Conservation (phyloP, 2,113 vertebrate genomes). For the Grammatotria lemairii region DNA sequence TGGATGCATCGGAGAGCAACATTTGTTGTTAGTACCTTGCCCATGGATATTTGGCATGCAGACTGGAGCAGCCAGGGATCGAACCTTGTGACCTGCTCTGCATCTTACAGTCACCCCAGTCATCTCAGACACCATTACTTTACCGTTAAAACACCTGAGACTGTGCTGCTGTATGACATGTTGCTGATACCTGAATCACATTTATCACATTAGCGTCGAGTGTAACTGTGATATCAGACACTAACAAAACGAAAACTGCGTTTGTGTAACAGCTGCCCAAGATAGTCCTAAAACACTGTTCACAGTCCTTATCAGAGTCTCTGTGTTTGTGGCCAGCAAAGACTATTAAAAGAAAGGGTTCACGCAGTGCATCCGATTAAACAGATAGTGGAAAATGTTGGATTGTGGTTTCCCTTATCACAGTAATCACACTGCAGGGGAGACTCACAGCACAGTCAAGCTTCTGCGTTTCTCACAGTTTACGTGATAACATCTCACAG, state of each 20-base stretch:
- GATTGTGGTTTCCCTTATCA: neutral
- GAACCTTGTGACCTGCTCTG: neutral
- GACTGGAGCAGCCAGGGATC: neutral
- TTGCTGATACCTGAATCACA: neutral
- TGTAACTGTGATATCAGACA: neutral
- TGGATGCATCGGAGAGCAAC: accelerated
- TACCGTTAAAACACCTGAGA: neutral
- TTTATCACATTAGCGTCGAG: neutral
- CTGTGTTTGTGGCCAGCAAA: neutral
- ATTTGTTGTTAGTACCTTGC: neutral
- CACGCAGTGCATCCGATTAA: neutral
- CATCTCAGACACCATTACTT: neutral
- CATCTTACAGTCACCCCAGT: neutral
- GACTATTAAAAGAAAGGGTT: neutral
- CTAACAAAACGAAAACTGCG: neutral
- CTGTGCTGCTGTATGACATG: neutral
- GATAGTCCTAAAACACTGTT: neutral
- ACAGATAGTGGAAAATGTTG: neutral
- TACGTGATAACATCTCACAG: neutral
- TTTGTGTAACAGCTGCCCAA: neutral
- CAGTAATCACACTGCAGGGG: neutral
- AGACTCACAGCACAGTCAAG: neutral
- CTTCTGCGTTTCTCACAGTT: neutral
- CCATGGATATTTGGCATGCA: neutral
- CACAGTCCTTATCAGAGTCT: neutral